Percentiles rank a stretch among this genome's conserved stretches.
phyloP scores from a whole-genome alignment of 1,140 invertebrate genomes.

The Tetramorium alpestre region DNA sequence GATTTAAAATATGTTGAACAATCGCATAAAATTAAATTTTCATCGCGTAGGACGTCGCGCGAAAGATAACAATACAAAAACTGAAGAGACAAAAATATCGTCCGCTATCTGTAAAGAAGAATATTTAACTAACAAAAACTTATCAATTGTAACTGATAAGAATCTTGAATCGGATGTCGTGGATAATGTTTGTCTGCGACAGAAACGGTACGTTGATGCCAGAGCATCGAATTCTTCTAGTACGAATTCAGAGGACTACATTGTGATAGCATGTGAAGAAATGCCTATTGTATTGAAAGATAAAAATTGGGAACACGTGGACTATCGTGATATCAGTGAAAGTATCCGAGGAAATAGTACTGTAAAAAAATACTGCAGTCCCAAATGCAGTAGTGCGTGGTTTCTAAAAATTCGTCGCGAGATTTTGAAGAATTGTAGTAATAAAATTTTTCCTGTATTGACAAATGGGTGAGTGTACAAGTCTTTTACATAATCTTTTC shows the following conservation, averaged over 20 bases:
- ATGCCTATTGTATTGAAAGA: neutral
- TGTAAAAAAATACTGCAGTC: constrained; percentile 42
- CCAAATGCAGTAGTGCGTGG: constrained; percentile 60
- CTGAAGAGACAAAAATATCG: neutral
- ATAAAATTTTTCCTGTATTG: constrained; percentile 68
- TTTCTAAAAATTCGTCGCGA: constrained; percentile 71
- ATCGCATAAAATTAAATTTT: constrained; percentile 27
- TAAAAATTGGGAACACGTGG: constrained; percentile 46
- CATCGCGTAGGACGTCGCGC: neutral
- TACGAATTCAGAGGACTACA: constrained; percentile 2
- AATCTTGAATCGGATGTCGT: constrained; percentile 28
- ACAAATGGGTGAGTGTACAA: constrained; percentile 66
- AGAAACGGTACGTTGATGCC: neutral
- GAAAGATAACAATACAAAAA: neutral
- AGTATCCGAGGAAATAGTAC: constrained; percentile 13
- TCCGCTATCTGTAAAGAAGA: neutral
- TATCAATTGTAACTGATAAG: constrained; percentile 74
- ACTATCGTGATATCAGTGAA: constrained; percentile 29
- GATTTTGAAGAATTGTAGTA: constrained; percentile 71
- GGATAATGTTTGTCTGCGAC: constrained; percentile 1
- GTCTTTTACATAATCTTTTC: neutral
- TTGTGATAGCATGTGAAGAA: constrained; percentile 52
- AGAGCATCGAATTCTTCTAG: neutral
- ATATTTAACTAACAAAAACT: constrained; percentile 49
- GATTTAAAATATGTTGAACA: constrained; percentile 21